A percentile compares a stretch with the other conserved stretches of the same genome.
These are phyloP conservation scores for Tetanocera ferruginea DNA, from an alignment of 2,888 invertebrate species.

Conservation along the genomic window DNA sequence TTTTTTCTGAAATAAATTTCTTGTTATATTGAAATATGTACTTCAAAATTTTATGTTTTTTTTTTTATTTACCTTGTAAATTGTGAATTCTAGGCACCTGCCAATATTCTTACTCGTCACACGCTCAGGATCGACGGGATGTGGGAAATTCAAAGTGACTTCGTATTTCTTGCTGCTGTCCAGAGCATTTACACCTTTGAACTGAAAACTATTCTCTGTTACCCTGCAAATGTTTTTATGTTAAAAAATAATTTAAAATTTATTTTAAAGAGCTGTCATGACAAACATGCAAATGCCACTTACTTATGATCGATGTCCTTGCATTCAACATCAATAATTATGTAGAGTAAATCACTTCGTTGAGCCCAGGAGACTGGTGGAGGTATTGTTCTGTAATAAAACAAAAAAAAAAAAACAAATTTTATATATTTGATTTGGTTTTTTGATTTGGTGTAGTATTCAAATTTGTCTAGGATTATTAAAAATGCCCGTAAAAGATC, in stretches of 20 bases:
- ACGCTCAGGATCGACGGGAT: constrained; percentile 86
- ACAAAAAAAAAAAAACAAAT: constrained; percentile 19
- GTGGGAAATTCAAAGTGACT: constrained; percentile 87
- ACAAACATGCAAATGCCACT: constrained; percentile 62
- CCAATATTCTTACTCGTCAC: constrained; percentile 80
- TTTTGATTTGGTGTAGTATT: background rate
- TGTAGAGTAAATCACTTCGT: constrained; percentile 82
- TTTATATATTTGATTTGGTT: background rate
- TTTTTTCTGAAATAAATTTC: constrained; percentile 69
- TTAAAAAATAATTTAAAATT: background rate
- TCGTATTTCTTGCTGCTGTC: constrained; percentile 89
- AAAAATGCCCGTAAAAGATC: no score
- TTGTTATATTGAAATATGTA: background rate
- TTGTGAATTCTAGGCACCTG: constrained; percentile 81
- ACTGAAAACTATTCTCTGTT: constrained; percentile 81
- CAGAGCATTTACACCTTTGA: constrained; percentile 85
- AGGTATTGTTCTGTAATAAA: constrained; percentile 70
- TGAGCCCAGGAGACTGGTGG: constrained; percentile 97
- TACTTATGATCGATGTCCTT: constrained; percentile 86
- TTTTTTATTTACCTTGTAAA: constrained; percentile 72
- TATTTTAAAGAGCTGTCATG: background rate
- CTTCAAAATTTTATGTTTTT: background rate
- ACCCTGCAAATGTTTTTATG: constrained; percentile 70
- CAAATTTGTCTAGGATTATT: background rate
- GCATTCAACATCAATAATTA: constrained; percentile 93